Conservation (phyloP, 2,797 vertebrate genomes). For the Sparidentex hasta region DNA sequence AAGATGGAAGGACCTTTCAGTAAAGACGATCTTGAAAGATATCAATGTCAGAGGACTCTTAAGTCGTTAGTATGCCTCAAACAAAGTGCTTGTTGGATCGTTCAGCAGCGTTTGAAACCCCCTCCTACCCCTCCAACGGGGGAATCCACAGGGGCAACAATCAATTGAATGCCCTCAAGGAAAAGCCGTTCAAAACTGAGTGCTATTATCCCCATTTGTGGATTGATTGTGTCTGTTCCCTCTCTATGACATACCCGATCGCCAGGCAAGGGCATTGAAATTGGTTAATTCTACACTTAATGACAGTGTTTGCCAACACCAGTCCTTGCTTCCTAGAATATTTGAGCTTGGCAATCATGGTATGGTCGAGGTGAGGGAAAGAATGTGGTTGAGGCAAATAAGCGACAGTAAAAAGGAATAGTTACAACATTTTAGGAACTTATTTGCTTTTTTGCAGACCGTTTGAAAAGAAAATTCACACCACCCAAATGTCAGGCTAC, state of each 20-base stretch:
- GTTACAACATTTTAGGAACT: neutral
- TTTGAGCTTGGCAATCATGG: neutral
- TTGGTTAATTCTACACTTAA: neutral
- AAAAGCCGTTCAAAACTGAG: neutral
- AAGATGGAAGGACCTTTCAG: neutral
- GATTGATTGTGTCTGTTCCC: neutral
- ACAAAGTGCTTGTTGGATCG: neutral
- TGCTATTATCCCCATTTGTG: neutral
- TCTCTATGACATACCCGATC: too few relatives aligned
- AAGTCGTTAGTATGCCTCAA: neutral
- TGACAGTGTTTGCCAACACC: neutral
- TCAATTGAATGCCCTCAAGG: neutral
- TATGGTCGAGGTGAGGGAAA: neutral
- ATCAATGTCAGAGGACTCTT: neutral
- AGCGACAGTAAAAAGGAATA: neutral
- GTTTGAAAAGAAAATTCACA: neutral
- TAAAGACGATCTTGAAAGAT: neutral
- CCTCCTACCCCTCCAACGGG: neutral
- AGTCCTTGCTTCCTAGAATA: neutral
- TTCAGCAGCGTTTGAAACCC: neutral
- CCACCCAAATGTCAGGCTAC: too few relatives aligned
- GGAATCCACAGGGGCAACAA: neutral
- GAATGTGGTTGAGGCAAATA: neutral
- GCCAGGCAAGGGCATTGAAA: neutral
- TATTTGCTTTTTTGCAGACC: neutral